A percentile compares a stretch with the other conserved stretches of the same genome.
Evolutionary conservation across 2,113 vertebrate species (phyloP).

Genomic region (Cariama cristata): DNA sequence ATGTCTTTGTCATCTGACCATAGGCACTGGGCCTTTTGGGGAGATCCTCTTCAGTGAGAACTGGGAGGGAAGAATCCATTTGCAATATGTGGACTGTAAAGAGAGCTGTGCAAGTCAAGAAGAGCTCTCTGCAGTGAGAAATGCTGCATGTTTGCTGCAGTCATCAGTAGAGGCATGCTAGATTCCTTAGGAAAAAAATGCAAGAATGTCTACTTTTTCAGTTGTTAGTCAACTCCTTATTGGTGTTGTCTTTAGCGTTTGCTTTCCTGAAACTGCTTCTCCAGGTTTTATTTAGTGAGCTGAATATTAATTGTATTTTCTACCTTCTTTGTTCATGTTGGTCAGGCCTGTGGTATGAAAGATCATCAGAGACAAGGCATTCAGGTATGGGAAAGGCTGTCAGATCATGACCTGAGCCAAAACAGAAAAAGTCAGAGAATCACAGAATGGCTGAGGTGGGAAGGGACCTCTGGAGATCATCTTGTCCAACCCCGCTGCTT

Average conservation of each 20-base stretch:
- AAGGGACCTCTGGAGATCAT: background rate
- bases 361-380: background rate
- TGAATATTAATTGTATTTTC: background rate
- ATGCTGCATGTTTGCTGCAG: background rate
- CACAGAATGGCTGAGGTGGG: background rate
- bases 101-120: background rate
- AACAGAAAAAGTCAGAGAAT: background rate
- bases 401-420: background rate
- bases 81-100: background rate
- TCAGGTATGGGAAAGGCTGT: background rate
- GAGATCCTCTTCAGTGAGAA: background rate
- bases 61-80: background rate
- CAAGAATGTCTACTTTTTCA: background rate
- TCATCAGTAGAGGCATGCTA: background rate
- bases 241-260: background rate
- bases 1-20: background rate
- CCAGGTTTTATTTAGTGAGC: background rate
- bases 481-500: background rate
- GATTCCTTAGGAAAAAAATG: background rate
- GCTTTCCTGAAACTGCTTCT: background rate
- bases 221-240: background rate
- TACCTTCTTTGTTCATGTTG: background rate
- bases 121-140: background rate
- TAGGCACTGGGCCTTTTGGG: background rate
- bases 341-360: background rate